These are phyloP conservation scores for Leptoclinus maculatus DNA, from an alignment of 2,797 vertebrate genomes.

Conservation along the genomic window DNA sequence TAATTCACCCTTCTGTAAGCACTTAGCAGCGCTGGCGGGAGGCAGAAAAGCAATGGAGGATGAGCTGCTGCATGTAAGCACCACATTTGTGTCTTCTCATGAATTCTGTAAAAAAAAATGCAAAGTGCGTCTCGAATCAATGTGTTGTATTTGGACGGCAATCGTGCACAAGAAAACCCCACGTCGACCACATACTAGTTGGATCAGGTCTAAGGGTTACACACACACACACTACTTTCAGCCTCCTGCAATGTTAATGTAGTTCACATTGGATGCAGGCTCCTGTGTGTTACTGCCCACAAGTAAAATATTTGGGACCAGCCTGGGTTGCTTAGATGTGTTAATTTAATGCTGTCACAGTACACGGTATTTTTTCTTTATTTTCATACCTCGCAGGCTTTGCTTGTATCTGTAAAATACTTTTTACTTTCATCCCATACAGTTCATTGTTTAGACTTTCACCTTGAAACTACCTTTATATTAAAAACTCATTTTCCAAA, in stretches of 20 bases:
- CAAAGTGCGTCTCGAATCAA: conserved; percentile 22
- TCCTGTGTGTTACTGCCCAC: not conserved
- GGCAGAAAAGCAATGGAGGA: conserved; percentile 3
- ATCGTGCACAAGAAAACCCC: not conserved
- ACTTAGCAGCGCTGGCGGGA: conserved; percentile 15
- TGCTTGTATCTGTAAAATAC: not conserved
- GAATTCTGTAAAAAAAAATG: conserved; percentile 21
- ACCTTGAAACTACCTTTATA: not conserved
- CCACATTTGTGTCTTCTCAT: conserved; percentile 33
- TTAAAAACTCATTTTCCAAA: not conserved
- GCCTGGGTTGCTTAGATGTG: not conserved
- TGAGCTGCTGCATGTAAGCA: conserved; percentile 11
- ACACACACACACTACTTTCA: not conserved
- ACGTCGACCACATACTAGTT: not conserved
- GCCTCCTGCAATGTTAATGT: not conserved
- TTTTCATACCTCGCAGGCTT: not conserved
- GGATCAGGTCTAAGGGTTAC: conserved; percentile 1
- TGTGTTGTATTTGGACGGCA: conserved; percentile 20
- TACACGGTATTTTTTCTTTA: not conserved
- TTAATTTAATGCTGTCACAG: not conserved
- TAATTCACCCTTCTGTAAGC: conserved; percentile 19
- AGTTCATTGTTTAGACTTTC: not conserved
- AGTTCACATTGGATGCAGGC: not conserved
- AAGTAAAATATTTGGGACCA: not conserved
- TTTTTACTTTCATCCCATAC: not conserved